Base-by-base conservation (phyloP, 1,140 invertebrate species). In the Catajapyx aquilonaris region DNA sequence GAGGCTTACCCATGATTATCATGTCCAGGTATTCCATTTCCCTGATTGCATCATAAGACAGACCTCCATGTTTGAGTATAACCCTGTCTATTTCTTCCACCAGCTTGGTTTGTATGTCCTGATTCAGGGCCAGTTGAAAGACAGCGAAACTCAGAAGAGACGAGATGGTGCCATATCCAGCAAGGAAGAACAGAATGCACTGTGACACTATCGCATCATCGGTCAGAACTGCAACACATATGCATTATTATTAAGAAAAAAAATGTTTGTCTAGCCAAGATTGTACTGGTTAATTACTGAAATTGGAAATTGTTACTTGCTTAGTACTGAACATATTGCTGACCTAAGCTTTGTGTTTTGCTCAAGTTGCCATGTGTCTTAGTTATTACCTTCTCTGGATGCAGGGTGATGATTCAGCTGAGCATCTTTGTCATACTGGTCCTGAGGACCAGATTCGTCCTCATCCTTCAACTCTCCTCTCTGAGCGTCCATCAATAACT, bases 91-190 rank as follows among this genome's bases (percentile, higher is more conserved):
- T 52, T 47, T 64, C 60, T 31, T 55, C 44, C 15, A 45, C 42
- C 4, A 66, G 28, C 42, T 49, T 49, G 16, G 56, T 45, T 40
- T 66, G 63, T 23, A 52, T 40, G 10, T 59, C 57, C 18, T 51
- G 56, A 44, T 63, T 43, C 23, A 48, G 42, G 2, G 61, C 57
- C 25, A 66, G 46, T 18, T 46, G 37, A 41, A 55, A 59, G 1
- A 48, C 30, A 4, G 48, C 40, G 30, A 49, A 52, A 3, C 49
- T 39, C 5, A 66, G 42, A 0, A 57, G 39, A 20, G 48, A 49
- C 5, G 56, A 48, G 2, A 59, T 62, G 0, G 64, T 64, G 20
- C 64, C 62, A 40, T 55, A 64, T 32, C 60, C 59, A 25, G 54
- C 56, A 11, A 60, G 19, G 15, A 52, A 31, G 33, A 53, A 50